These are phyloP conservation scores for Myiopsitta monachus DNA, from an alignment of 2,113 vertebrate genomes.

Conservation along the genomic window DNA sequence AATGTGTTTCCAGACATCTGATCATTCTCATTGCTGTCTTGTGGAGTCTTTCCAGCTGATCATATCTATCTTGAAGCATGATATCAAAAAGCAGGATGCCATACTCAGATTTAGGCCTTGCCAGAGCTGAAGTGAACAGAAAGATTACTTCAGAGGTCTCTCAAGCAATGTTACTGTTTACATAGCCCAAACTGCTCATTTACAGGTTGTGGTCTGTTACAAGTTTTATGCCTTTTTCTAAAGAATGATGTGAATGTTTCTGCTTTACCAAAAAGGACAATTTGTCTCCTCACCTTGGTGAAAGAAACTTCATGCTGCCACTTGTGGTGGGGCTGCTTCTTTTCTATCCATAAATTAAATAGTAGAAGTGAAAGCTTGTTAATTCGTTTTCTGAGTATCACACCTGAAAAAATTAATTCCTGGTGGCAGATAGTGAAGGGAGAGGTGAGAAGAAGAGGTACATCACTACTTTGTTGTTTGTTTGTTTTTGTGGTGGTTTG, in stretches of 20 bases:
- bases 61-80: neutral
- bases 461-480: neutral
- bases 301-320: neutral
- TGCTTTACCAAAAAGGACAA: neutral
- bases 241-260: neutral
- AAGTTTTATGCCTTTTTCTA: neutral
- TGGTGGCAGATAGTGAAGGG: neutral
- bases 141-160: neutral
- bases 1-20: neutral
- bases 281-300: rapidly evolving
- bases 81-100: neutral
- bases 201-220: rapidly evolving
- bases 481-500: neutral
- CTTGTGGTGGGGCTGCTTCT: neutral
- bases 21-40: neutral
- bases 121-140: neutral
- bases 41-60: neutral
- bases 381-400: neutral
- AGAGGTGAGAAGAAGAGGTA: neutral
- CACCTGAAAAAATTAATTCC: neutral
- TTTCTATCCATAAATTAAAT: neutral
- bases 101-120: neutral
- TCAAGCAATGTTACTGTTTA: neutral
- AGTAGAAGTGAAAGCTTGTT: neutral
- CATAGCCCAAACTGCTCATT: neutral